Conservation (phyloP, 2,797 vertebrate species). For the Anguilla pacifica region DNA sequence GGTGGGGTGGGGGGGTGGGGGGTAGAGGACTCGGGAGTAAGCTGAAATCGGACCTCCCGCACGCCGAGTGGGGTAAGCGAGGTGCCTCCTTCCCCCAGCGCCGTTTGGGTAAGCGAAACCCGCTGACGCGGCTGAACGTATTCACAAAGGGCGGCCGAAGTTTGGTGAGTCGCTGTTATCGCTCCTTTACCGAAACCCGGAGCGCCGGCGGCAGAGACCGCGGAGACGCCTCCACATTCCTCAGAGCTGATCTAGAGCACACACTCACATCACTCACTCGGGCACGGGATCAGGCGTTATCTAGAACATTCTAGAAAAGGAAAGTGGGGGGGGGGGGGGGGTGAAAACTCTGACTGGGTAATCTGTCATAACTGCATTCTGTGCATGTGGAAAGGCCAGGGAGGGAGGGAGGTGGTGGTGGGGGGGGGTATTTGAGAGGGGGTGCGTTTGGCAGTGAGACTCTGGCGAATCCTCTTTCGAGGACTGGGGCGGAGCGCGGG, state of each 20-base stretch:
- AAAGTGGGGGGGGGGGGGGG: too few relatives aligned
- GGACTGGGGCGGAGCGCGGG: neutral
- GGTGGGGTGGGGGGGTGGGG: neutral
- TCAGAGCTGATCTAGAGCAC: neutral
- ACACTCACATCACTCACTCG: neutral
- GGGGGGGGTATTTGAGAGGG: neutral
- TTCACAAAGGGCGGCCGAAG: constrained; percentile 32
- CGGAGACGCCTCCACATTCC: neutral
- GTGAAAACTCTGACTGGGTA: neutral
- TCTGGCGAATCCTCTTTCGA: neutral
- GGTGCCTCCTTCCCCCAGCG: neutral
- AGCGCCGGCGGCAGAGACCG: neutral
- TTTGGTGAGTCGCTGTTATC: neutral
- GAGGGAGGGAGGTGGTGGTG: neutral
- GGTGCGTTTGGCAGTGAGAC: neutral
- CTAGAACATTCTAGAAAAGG: neutral
- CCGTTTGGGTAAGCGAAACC: neutral
- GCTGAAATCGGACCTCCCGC: constrained; percentile 6
- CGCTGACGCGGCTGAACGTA: neutral
- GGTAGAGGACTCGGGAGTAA: neutral
- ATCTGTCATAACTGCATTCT: neutral
- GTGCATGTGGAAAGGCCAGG: neutral
- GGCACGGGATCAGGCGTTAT: neutral
- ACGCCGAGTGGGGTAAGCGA: neutral
- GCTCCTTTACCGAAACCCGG: neutral